These are phyloP conservation scores for Fukomys damarensis DNA, from an alignment of 2,113 vertebrate genomes.

Conservation along the genomic window DNA sequence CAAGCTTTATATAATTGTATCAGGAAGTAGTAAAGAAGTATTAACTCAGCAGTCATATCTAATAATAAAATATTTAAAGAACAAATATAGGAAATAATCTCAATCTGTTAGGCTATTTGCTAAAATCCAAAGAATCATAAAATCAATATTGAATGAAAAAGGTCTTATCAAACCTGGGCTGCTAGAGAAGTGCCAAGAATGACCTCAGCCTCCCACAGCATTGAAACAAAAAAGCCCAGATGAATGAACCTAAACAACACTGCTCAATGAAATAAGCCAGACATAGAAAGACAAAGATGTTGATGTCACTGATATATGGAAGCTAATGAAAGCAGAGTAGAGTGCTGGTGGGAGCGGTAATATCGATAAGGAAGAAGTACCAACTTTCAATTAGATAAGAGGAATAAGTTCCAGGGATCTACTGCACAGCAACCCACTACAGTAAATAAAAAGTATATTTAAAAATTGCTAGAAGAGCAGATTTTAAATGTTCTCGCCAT, in stretches of 20 bases:
- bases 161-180: not conserved
- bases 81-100: not conserved
- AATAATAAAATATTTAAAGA: constrained; percentile 16
- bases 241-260: not conserved
- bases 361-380: not conserved
- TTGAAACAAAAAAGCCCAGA: constrained; percentile 36
- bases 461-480: too few relatives aligned
- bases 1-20: not conserved
- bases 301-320: not conserved
- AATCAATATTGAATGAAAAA: not conserved
- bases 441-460: too few relatives aligned
- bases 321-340: not conserved
- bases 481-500: not conserved
- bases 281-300: too few relatives aligned
- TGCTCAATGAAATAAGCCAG: not conserved
- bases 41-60: not conserved
- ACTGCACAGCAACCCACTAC: too few relatives aligned
- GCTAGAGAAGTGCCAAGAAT: not conserved
- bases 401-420: too few relatives aligned
- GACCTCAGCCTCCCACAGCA: not conserved
- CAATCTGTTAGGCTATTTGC: not conserved
- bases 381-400: not conserved
- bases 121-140: not conserved
- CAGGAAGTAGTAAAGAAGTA: not conserved
- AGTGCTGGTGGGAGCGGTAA: too few relatives aligned